Percentiles rank a stretch among this genome's conserved stretches.
Conservation (phyloP, 1,140 invertebrate genomes). For the Zaprionus ornatus region DNA sequence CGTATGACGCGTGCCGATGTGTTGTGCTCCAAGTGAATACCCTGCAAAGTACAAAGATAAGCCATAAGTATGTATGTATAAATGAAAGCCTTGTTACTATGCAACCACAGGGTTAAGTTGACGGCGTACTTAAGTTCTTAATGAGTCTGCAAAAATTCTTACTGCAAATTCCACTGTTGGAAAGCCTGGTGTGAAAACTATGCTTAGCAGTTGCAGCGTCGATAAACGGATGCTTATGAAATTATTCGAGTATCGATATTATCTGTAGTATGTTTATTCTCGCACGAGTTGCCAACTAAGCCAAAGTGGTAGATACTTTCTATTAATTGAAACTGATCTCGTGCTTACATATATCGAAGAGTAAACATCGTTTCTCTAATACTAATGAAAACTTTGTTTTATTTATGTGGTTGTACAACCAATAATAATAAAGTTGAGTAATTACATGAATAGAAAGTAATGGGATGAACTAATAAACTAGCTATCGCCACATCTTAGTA, state of each 20-base stretch:
- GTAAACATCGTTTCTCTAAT: too few relatives aligned
- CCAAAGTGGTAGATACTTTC: too few relatives aligned
- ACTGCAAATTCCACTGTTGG: not conserved
- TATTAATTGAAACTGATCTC: too few relatives aligned
- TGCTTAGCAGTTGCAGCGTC: not conserved
- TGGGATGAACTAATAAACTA: too few relatives aligned
- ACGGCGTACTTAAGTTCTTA: not conserved
- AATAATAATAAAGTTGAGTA: too few relatives aligned
- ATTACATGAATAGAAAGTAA: too few relatives aligned
- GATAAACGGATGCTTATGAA: not conserved
- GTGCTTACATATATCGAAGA: too few relatives aligned
- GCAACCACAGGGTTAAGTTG: not conserved
- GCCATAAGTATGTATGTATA: not conserved
- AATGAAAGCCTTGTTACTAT: not conserved
- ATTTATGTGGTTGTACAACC: too few relatives aligned
- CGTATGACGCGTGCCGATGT: constrained; percentile 91
- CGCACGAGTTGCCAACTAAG: too few relatives aligned
- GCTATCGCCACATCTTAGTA: too few relatives aligned
- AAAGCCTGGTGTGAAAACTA: not conserved
- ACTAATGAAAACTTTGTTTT: too few relatives aligned
- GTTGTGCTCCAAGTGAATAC: constrained; percentile 90
- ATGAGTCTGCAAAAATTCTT: not conserved
- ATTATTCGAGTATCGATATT: not conserved
- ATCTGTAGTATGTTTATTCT: too few relatives aligned
- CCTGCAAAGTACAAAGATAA: constrained; percentile 85